These are phyloP conservation scores for Andrena minutula DNA, from an alignment of 2,888 invertebrate genomes.

Conservation along the genomic window DNA sequence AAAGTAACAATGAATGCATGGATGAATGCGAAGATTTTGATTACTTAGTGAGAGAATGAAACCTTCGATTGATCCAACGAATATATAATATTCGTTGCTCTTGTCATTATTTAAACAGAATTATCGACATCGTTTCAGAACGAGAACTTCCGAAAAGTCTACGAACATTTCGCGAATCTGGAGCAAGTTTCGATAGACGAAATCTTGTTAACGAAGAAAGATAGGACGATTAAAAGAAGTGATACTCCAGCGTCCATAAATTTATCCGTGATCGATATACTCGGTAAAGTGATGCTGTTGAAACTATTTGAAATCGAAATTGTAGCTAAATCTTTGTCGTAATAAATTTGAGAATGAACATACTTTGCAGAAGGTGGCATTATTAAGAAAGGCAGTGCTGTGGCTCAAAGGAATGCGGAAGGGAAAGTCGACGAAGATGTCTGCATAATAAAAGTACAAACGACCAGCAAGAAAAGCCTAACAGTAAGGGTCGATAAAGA, in stretches of 20 bases:
- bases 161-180: constrained; percentile 76
- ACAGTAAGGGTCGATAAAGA: constrained; percentile 67
- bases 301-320: not conserved
- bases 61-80: not conserved
- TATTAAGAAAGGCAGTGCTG: constrained; percentile 58
- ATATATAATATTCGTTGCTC: not conserved
- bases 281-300: constrained; percentile 70
- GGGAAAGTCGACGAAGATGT: constrained; percentile 52
- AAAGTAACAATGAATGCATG: not conserved
- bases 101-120: not conserved
- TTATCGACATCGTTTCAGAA: constrained; percentile 67
- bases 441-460: constrained; percentile 79
- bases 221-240: constrained; percentile 68
- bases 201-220: constrained; percentile 75
- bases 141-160: constrained; percentile 76
- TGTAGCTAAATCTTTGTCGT: not conserved
- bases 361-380: constrained; percentile 77
- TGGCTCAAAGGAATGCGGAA: constrained; percentile 21
- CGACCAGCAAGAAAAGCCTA: constrained; percentile 71
- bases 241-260: constrained; percentile 79
- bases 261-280: constrained; percentile 78
- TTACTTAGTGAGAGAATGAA: not conserved
- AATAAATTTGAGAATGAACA: constrained; percentile 3
- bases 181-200: constrained; percentile 76
- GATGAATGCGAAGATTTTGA: too few relatives aligned